Conservation (phyloP, 2,888 invertebrate species). For the Podotricha telesiphe region DNA sequence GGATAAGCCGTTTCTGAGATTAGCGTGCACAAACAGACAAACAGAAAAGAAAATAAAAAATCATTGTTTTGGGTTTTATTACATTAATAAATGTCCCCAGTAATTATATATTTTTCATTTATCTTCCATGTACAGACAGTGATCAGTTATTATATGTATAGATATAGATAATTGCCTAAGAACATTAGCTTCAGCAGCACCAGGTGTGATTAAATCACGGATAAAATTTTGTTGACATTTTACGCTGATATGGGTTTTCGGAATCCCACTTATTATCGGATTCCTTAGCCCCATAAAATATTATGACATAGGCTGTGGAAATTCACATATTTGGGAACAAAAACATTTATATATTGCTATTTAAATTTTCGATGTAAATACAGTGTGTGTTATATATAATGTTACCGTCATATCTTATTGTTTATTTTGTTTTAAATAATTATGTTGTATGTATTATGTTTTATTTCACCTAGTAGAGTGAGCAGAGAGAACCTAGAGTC, state of each 20-base stretch:
- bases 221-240: conserved; percentile 60
- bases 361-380: conserved; percentile 7
- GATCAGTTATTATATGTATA: background rate
- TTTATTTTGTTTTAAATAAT: too few relatives aligned
- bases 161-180: conserved; percentile 1
- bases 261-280: conserved; percentile 46
- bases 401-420: background rate
- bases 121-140: too few relatives aligned
- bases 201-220: conserved; percentile 52
- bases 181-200: conserved; percentile 1
- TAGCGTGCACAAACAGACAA: too few relatives aligned
- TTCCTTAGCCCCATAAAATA: conserved; percentile 39
- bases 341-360: conserved; percentile 21
- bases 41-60: too few relatives aligned
- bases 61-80: too few relatives aligned
- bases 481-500: too few relatives aligned
- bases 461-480: too few relatives aligned
- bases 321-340: conserved; percentile 12
- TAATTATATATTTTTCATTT: too few relatives aligned
- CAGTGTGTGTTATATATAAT: background rate
- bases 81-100: too few relatives aligned
- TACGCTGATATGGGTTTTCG: conserved; percentile 55
- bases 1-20: too few relatives aligned
- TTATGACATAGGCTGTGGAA: conserved; percentile 31
- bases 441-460: too few relatives aligned